Base-by-base conservation (phyloP, 1,140 invertebrate species). In the Chymomyza costata region DNA sequence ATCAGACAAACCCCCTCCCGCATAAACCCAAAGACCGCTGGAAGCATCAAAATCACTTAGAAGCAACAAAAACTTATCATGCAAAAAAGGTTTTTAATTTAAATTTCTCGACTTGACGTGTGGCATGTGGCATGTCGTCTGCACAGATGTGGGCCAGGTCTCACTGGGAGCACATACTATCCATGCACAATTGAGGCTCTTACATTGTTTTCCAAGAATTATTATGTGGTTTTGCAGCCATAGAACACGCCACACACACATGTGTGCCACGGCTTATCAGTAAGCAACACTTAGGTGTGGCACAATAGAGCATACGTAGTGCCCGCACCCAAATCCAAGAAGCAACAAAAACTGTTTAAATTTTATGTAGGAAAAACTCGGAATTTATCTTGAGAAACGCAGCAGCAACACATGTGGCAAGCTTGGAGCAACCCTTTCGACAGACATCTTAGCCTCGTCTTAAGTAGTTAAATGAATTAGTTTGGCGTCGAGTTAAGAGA, bases 11-110 rank as follows among this genome's bases (percentile, higher is more conserved):
- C n/a, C n/a, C n/a, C n/a, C n/a, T n/a, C n/a, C n/a, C n/a, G n/a
- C n/a, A n/a, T n/a, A n/a, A n/a, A n/a, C n/a, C n/a, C n/a, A n/a
- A n/a, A n/a, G n/a, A n/a, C n/a, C n/a, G n/a, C n/a, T n/a, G n/a
- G n/a, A n/a, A 31, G 41, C 11, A 54, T 38, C 18, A 44, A 39
- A 46, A n/a, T n/a, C n/a, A n/a, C n/a, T n/a, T n/a, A n/a, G n/a
- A n/a, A n/a, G n/a, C n/a, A n/a, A n/a, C n/a, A n/a, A 66, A 64
- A 54, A 53, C 57, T 66, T 71, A 66, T 76, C 55, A 78, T 58
- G 73, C 73, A 76, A 76, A 76, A 64, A 76, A 76, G 71, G 71
- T 76, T 76, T 76, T 76, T 76, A 76, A 76, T 76, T 76, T 76
- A 76, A 76, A 76, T 76, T 76, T 76, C 71, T 78, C 65, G 51